Evolutionary conservation across 2,888 invertebrate species (phyloP).

Genomic region (Lamellibrachia satsuma): DNA sequence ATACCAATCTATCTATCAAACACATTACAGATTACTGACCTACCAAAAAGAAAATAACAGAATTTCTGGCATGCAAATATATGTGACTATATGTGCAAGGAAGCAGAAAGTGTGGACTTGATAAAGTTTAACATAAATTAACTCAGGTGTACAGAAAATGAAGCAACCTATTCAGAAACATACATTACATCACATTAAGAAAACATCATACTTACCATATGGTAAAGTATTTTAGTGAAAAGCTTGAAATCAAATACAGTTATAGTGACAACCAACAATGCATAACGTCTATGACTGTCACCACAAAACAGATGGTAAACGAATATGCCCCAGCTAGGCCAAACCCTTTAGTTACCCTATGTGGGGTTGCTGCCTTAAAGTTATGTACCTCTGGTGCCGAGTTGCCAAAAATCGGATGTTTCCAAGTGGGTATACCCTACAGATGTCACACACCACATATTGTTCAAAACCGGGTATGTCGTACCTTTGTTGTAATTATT

Average conservation of each 20-base stretch:
- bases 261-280: not conserved
- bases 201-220: not conserved
- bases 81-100: not conserved
- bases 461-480: not conserved
- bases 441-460: not conserved
- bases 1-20: not conserved
- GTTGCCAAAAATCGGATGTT: not conserved
- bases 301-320: not conserved
- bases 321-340: not conserved
- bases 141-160: not conserved
- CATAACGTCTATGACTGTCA: not conserved
- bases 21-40: not conserved
- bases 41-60: not conserved
- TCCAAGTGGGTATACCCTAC: not conserved
- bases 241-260: not conserved
- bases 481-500: not conserved
- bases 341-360: not conserved
- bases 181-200: not conserved
- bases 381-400: not conserved
- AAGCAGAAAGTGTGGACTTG: not conserved
- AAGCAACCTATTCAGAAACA: not conserved
- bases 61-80: not conserved
- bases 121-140: conserved; percentile 8
- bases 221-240: not conserved
- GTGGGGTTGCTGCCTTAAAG: not conserved